Evolutionary conservation across 2,113 vertebrate genomes (phyloP).

Genomic region (Melanostigma gelatinosum): DNA sequence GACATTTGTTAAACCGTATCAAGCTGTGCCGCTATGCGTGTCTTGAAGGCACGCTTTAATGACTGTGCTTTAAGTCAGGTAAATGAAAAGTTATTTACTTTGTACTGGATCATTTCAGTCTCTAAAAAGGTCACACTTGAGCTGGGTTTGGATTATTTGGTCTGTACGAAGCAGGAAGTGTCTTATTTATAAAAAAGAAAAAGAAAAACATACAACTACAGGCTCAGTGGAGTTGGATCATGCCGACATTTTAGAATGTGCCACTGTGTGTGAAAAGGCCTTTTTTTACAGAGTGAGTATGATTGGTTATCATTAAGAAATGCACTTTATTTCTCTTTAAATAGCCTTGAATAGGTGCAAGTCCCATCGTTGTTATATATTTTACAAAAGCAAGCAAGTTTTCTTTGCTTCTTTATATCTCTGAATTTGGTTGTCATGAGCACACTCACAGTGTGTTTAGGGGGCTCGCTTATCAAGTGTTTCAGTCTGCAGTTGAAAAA

Average conservation of each 20-base stretch:
- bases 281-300: neutral
- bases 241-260: neutral
- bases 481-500: neutral
- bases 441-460: neutral
- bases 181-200: neutral
- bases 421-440: neutral
- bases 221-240: neutral
- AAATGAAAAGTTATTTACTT: neutral
- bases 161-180: neutral
- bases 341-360: neutral
- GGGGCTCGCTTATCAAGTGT: neutral
- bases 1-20: neutral
- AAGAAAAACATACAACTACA: neutral
- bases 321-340: neutral
- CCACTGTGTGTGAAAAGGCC: neutral
- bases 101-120: neutral
- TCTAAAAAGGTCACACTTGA: neutral
- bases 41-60: neutral
- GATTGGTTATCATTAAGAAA: neutral
- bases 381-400: neutral
- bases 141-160: neutral
- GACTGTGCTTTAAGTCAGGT: neutral
- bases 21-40: neutral
- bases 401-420: neutral
- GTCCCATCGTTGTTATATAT: neutral